phyloP scores from a whole-genome alignment of 2,888 invertebrate species.

The Rhagophthalmus giganteus region DNA sequence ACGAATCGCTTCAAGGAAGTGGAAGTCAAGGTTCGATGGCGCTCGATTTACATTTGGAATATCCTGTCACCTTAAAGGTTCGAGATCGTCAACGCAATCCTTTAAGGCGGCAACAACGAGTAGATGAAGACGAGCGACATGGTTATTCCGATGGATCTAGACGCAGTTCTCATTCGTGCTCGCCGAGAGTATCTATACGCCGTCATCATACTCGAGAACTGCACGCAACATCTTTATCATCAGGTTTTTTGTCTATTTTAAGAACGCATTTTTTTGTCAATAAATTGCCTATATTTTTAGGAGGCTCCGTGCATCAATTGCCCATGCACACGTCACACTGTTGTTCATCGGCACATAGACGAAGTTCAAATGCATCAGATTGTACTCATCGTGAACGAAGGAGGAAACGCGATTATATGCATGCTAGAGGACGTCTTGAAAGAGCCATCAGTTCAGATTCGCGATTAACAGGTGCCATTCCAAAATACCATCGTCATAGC shows the following conservation, averaged over 20 bases:
- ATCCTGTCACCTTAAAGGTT: constrained; percentile 60
- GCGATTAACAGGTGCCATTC: constrained; percentile 47
- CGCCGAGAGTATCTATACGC: constrained; percentile 51
- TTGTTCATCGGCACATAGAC: constrained; percentile 41
- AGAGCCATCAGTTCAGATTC: constrained; percentile 52
- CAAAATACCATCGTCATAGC: constrained; percentile 37
- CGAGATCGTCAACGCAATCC: constrained; percentile 71
- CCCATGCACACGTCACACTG: constrained; percentile 39
- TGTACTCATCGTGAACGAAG: constrained; percentile 47
- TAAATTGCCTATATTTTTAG: constrained; percentile 37
- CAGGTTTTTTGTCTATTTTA: constrained; percentile 7
- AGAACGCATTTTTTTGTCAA: constrained; percentile 1
- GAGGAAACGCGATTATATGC: constrained; percentile 45
- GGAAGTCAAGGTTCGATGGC: constrained; percentile 73
- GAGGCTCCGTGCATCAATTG: constrained; percentile 48
- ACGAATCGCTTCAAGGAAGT: constrained; percentile 62
- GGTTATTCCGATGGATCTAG: constrained; percentile 37
- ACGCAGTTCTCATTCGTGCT: constrained; percentile 49
- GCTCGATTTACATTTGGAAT: constrained; percentile 72
- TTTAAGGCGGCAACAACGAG: constrained; percentile 73
- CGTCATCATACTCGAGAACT: constrained; percentile 41
- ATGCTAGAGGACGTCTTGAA: constrained; percentile 46
- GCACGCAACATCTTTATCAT: constrained; percentile 20
- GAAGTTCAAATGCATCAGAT: constrained; percentile 56
- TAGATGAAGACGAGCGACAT: constrained; percentile 68